phyloP scores from a whole-genome alignment of 2,797 vertebrate genomes.

The Aselliscus stoliczkanus region DNA sequence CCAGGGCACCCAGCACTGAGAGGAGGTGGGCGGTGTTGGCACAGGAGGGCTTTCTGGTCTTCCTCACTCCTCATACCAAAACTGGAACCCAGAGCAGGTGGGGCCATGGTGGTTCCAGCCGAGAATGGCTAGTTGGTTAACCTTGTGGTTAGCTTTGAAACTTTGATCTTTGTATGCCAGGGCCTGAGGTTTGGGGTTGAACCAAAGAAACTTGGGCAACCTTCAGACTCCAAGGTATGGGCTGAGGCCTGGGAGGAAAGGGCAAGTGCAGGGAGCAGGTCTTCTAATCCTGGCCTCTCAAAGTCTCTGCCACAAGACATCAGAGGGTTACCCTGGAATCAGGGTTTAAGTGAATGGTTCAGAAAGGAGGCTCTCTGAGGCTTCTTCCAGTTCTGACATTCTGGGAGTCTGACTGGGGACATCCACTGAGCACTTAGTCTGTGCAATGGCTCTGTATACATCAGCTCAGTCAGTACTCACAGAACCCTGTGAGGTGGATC shows the following conservation, averaged over 20 bases:
- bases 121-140: background rate
- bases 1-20: background rate
- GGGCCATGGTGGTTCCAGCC: background rate
- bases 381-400: background rate
- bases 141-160: background rate
- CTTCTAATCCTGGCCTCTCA: background rate
- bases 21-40: background rate
- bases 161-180: background rate
- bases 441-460: accelerated
- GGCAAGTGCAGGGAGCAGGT: background rate
- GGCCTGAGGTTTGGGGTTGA: background rate
- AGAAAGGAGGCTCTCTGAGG: background rate
- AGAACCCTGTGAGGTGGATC: background rate
- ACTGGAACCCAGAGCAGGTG: background rate
- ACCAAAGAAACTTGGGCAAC: background rate
- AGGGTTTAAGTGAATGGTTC: background rate
- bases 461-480: background rate
- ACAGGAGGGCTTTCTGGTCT: background rate
- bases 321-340: background rate
- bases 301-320: background rate
- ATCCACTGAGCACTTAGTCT: background rate
- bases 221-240: background rate
- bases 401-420: accelerated
- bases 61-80: background rate
- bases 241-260: background rate